These are phyloP conservation scores for Aricia artaxerxes DNA, from an alignment of 2,888 invertebrate species.

Conservation along the genomic window DNA sequence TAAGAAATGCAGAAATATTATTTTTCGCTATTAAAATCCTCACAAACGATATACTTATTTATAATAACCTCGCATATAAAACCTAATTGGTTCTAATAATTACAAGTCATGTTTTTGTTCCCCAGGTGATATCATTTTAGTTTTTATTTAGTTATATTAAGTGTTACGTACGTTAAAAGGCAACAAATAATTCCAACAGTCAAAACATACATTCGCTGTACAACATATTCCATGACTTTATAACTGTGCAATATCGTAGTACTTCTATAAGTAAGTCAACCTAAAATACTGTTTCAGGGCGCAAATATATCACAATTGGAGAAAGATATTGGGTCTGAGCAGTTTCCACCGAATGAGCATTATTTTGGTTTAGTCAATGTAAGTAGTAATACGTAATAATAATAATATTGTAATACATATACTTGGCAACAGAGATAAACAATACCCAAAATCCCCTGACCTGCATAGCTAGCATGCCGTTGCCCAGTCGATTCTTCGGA, in stretches of 20 bases:
- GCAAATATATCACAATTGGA: conserved; percentile 99
- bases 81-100: neutral
- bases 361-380: conserved; percentile 99
- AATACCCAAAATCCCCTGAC: neutral
- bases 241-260: neutral
- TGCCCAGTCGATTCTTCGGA: too few relatives aligned
- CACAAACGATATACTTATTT: neutral
- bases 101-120: neutral
- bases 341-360: conserved; percentile 99
- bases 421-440: neutral
- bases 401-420: conserved; percentile 1
- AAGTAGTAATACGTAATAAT: conserved; percentile 68
- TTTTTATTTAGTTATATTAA: neutral
- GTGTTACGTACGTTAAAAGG: neutral
- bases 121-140: neutral
- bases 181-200: neutral
- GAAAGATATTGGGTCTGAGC: conserved; percentile 99
- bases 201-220: neutral
- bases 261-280: neutral
- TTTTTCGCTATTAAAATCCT: neutral
- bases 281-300: conserved; percentile 84
- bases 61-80: neutral
- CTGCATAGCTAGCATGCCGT: too few relatives aligned
- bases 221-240: neutral
- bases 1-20: conserved; percentile 47